Base-by-base conservation (phyloP, 1,140 invertebrate genomes). In the Drosophila simulans region DNA sequence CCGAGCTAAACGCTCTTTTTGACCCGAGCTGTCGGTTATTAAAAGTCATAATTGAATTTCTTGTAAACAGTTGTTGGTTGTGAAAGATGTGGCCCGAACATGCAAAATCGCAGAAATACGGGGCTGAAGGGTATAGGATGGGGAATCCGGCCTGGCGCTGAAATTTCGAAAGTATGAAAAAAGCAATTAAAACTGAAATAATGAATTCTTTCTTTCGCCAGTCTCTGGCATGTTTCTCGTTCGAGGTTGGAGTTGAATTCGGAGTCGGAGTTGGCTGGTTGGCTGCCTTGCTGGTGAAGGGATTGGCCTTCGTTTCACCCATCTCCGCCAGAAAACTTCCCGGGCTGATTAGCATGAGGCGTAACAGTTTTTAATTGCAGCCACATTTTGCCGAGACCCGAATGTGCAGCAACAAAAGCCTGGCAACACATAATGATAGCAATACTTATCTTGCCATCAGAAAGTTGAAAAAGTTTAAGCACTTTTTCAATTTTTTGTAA, bases 21-120 rank as follows among this genome's bases (percentile, higher is more conserved):
- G 64, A 81, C 59, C 74, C 64, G 64, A 49, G 74, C 68, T 78
- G 78, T 74, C 71, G 83, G 83, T 88, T 88, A 86, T 86, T 86
- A 86, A 90, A 90, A 90, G 77, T 85, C 86, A 83, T 90, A 90
- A 90, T 90, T 90, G 86, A 90, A 90, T 90, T 90, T 90, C 81
- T 90, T 90, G 80, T 84, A 90, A 81, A 81, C 69, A 76, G 86
- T 82, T 90, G 77, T 90, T 85, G 72, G 59, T 82, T 82, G 70
- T 81, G 72, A 86, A 90, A 66, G 81, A 90, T 90, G 77, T 81
- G 81, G 77, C 77, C 63, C 42, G 71, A 90, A 89, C 85, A 89
- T 89, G 85, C 85, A 86, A 90, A 86, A 85, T 39, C 5, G 35
- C 51, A 43, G 60, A 45, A 25, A 40, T 10, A 20, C 7, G 27